phyloP scores from a whole-genome alignment of 2,888 invertebrate genomes.

The Reticulitermes lucifugus region DNA sequence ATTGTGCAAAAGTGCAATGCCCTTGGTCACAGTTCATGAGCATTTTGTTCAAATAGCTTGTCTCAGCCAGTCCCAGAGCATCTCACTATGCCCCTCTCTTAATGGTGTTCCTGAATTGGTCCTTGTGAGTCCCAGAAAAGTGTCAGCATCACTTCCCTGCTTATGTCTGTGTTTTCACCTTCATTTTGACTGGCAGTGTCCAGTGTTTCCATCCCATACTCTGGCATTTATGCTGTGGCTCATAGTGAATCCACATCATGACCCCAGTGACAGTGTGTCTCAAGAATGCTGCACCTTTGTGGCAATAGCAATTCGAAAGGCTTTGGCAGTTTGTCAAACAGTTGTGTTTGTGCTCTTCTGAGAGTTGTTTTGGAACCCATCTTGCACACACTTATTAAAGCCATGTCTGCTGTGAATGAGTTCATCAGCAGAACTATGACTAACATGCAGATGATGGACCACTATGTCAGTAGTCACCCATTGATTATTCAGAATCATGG shows the following conservation, averaged over 20 bases:
- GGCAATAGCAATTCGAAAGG: background rate
- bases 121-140: background rate
- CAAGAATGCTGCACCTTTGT: background rate
- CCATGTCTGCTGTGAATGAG: constrained; percentile 30
- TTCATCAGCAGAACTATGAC: background rate
- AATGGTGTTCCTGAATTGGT: background rate
- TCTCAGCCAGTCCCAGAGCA: background rate
- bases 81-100: background rate
- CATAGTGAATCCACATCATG: constrained; percentile 18
- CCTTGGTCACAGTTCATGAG: too few species aligned
- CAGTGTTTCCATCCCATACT: constrained; percentile 17
- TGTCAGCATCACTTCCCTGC: background rate
- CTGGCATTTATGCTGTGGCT: constrained; percentile 6
- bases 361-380: constrained; percentile 27
- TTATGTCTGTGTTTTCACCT: background rate
- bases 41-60: background rate
- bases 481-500: constrained; percentile 28
- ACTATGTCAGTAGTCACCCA: constrained; percentile 27
- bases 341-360: constrained; percentile 20
- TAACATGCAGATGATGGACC: constrained; percentile 3
- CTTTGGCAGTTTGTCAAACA: background rate
- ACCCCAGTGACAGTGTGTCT: background rate
- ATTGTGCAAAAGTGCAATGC: background rate
- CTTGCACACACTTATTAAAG: constrained; percentile 45
- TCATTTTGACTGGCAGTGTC: constrained; percentile 3